Evolutionary conservation across 2,113 vertebrate genomes (phyloP).

Genomic region (Gallinago jamesoni): DNA sequence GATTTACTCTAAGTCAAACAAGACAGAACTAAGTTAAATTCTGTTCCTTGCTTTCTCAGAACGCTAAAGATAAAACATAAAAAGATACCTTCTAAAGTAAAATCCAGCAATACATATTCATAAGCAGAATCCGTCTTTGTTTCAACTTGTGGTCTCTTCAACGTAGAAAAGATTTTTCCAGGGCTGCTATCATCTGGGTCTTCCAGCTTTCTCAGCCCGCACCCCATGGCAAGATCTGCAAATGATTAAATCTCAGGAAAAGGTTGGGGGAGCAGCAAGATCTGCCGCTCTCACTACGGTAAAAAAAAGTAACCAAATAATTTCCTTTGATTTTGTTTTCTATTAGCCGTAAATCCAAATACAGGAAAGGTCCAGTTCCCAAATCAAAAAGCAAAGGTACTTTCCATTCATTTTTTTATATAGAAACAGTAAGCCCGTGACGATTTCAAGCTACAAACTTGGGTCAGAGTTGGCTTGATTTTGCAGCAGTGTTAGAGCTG

Average conservation of each 20-base stretch:
- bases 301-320: background rate
- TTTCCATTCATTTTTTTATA: constrained; percentile 71
- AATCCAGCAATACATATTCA: constrained; percentile 95
- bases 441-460: constrained; percentile 43
- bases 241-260: constrained; percentile 63
- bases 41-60: background rate
- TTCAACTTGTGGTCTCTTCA: constrained; percentile 97
- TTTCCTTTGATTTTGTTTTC: constrained; percentile 36
- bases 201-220: constrained; percentile 94
- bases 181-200: constrained; percentile 96
- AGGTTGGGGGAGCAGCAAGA: constrained; percentile 43
- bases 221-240: constrained; percentile 88
- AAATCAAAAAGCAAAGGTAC: background rate
- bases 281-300: constrained; percentile 34
- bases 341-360: constrained; percentile 44
- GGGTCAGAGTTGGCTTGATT: constrained; percentile 14
- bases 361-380: constrained; percentile 17
- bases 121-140: constrained; percentile 88
- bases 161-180: constrained; percentile 96
- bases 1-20: background rate
- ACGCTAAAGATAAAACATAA: background rate
- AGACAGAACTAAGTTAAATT: background rate
- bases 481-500: constrained; percentile 56
- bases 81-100: constrained; percentile 90
- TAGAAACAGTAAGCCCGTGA: background rate